These are phyloP conservation scores for Platalea minor DNA, from an alignment of 2,797 vertebrate species.

Conservation along the genomic window DNA sequence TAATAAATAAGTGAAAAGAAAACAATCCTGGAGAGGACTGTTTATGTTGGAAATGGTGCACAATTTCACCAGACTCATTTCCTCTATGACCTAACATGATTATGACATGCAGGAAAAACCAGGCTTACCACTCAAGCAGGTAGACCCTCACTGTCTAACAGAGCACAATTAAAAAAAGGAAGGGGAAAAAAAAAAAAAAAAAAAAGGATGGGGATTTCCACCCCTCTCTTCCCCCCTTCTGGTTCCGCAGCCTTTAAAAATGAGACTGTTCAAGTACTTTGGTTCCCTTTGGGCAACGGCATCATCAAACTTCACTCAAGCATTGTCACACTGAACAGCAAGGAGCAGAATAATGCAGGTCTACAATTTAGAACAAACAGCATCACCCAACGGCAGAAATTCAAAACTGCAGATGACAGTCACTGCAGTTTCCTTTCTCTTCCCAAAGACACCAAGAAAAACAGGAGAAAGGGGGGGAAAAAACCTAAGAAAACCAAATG, in stretches of 20 bases:
- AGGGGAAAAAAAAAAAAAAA: too few species aligned
- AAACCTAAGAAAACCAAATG: background rate
- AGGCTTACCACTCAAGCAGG: background rate
- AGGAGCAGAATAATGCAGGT: background rate
- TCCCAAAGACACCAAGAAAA: background rate
- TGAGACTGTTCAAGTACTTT: background rate
- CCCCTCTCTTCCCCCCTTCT: accelerated
- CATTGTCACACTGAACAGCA: background rate
- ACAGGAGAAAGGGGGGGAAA: background rate
- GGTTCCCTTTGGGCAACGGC: background rate
- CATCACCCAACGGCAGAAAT: slow-evolving; percentile 49
- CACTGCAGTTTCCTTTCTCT: background rate
- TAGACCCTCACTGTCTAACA: background rate
- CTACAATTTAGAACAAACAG: slow-evolving; percentile 19
- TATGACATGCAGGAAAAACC: background rate
- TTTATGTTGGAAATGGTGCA: background rate
- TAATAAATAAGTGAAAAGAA: background rate
- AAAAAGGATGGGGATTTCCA: background rate
- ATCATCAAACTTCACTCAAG: background rate
- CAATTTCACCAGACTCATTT: background rate
- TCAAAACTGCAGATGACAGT: background rate
- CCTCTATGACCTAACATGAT: background rate
- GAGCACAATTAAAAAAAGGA: background rate
- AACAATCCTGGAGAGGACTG: background rate
- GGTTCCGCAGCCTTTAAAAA: background rate